Evolutionary conservation across 2,888 invertebrate genomes (phyloP).

Genomic region (Pyrgus malvae): DNA sequence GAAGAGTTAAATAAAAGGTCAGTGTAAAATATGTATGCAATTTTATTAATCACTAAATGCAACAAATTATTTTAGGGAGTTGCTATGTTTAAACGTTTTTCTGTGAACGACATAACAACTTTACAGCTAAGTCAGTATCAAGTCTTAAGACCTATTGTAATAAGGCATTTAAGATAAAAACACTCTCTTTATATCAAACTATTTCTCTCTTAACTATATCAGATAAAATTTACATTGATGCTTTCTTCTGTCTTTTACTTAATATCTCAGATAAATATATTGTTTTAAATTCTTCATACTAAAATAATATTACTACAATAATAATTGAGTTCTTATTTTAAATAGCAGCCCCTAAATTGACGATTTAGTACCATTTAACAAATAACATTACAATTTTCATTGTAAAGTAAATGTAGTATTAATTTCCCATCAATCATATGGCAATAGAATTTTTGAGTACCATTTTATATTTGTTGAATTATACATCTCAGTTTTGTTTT

Average conservation of each 20-base stretch:
- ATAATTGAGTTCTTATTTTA: constrained; percentile 65
- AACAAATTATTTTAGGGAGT: constrained; percentile 76
- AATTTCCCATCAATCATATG: constrained; percentile 3
- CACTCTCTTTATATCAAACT: constrained; percentile 79
- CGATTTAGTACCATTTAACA: constrained; percentile 39
- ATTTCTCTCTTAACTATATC: constrained; percentile 65
- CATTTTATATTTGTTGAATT: too few relatives aligned
- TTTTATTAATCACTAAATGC: constrained; percentile 81
- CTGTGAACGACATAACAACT: constrained; percentile 67
- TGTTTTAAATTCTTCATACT: constrained; percentile 64
- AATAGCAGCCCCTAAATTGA: constrained; percentile 73
- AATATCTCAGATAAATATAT: constrained; percentile 61
- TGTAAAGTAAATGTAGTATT: constrained; percentile 13
- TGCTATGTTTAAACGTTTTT: constrained; percentile 59
- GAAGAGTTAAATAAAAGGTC: constrained; percentile 43
- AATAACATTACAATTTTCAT: constrained; percentile 12
- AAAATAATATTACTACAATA: constrained; percentile 60
- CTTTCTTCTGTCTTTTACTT: constrained; percentile 56
- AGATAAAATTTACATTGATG: constrained; percentile 66
- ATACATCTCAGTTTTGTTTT: too few relatives aligned
- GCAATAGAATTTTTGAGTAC: not conserved
- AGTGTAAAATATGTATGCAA: constrained; percentile 77
- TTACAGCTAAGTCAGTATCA: constrained; percentile 77
- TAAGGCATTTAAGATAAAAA: constrained; percentile 81
- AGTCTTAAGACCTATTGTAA: constrained; percentile 78